Percentiles rank a stretch among this genome's conserved stretches.
These are phyloP conservation scores for Ramphastos sulfuratus DNA, from an alignment of 2,113 vertebrate species.

Conservation along the genomic window DNA sequence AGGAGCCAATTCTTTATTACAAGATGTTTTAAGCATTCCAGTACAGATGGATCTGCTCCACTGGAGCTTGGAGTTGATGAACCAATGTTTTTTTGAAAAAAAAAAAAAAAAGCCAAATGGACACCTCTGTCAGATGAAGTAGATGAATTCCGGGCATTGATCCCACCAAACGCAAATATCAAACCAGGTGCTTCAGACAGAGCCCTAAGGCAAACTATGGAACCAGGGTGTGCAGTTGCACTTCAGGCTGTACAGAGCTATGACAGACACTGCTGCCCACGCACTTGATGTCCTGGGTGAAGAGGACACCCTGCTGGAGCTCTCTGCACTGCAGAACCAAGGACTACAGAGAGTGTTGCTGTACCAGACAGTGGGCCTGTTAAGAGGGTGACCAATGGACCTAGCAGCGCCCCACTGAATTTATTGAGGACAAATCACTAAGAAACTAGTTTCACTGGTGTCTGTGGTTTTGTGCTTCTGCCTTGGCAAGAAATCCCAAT, in stretches of 20 bases:
- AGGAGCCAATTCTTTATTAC: conserved; percentile 67
- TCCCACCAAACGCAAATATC: background rate
- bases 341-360: background rate
- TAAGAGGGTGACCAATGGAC: background rate
- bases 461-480: background rate
- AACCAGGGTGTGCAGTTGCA: conserved; percentile 15
- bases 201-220: conserved; percentile 37
- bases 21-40: conserved; percentile 19
- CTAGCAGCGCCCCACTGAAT: background rate
- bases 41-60: conserved; percentile 10
- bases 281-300: background rate
- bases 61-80: background rate
- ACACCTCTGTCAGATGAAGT: background rate
- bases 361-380: background rate
- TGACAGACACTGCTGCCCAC: background rate
- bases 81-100: background rate
- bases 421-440: background rate
- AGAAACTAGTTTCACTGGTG: background rate
- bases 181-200: background rate
- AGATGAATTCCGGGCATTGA: background rate
- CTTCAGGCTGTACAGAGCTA: conserved; percentile 1
- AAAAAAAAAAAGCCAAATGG: background rate
- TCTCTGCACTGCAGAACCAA: background rate
- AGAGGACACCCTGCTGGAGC: background rate
- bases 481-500: background rate